phyloP scores from a whole-genome alignment of 2,888 invertebrate genomes.

The Synergus itoensis region DNA sequence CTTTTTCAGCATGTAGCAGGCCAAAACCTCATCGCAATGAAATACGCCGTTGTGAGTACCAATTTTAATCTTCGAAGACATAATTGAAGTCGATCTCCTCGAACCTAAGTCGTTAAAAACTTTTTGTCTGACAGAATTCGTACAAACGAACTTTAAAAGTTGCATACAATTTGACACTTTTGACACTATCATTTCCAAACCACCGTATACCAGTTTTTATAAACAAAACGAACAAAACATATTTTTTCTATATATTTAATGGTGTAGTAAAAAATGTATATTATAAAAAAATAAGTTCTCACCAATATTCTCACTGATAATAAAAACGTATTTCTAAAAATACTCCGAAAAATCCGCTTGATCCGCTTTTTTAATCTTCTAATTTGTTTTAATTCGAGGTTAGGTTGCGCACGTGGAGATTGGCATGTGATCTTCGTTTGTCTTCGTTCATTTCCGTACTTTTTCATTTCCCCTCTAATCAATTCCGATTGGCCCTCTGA shows the following conservation, averaged over 20 bases:
- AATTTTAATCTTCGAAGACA: slow-evolving; percentile 77
- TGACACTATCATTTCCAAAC: background rate
- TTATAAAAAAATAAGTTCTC: background rate
- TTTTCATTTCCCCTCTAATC: too few relatives aligned
- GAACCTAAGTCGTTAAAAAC: slow-evolving; percentile 2
- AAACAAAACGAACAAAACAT: background rate
- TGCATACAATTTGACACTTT: background rate
- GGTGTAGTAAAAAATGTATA: background rate
- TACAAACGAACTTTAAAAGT: background rate
- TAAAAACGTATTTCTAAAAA: background rate
- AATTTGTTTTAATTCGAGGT: background rate
- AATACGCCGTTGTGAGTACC: slow-evolving; percentile 91
- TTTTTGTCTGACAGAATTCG: background rate
- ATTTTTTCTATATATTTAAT: background rate
- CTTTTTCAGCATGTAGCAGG: slow-evolving; percentile 92
- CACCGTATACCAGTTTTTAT: slow-evolving; percentile 2
- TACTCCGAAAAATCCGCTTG: background rate
- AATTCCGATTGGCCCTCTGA: background rate
- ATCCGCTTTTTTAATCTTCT: too few relatives aligned
- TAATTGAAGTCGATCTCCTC: slow-evolving; percentile 33
- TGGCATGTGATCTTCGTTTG: too few relatives aligned
- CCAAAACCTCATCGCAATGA: slow-evolving; percentile 97
- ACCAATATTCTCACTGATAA: background rate
- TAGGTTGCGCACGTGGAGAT: background rate
- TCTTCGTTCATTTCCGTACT: too few relatives aligned